Evolutionary conservation across 2,797 vertebrate genomes (phyloP).

Genomic region (Pitangus sulphuratus): DNA sequence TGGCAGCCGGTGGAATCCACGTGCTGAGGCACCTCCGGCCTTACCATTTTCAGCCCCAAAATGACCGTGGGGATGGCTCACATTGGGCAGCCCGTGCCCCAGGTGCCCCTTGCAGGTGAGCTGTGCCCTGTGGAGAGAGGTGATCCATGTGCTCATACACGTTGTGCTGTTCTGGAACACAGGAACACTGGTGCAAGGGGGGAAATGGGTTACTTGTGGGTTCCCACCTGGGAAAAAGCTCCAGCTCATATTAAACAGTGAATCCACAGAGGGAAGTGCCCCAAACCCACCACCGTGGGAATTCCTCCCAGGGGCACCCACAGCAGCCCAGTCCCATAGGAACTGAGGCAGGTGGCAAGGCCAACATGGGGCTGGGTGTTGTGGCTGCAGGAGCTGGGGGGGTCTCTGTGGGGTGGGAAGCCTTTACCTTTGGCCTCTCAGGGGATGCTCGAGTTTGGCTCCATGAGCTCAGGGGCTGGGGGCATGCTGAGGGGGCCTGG

Average conservation of each 20-base stretch:
- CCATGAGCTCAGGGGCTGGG: background rate
- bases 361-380: background rate
- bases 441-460: background rate
- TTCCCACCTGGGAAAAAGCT: background rate
- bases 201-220: background rate
- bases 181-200: background rate
- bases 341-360: background rate
- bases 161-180: background rate
- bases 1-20: background rate
- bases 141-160: background rate
- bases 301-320: background rate
- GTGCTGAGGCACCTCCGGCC: background rate
- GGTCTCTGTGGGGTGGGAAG: background rate
- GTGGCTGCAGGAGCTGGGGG: background rate
- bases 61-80: accelerated
- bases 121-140: background rate
- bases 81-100: accelerated
- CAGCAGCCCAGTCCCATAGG: background rate
- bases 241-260: background rate
- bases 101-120: accelerated
- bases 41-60: background rate
- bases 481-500: background rate
- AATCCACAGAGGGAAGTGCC: background rate
- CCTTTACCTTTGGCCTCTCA: background rate
- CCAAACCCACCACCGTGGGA: background rate